phyloP scores from a whole-genome alignment of 53 echinoderm and acorn worm genomes.

The Temnopleurus reevesii region DNA sequence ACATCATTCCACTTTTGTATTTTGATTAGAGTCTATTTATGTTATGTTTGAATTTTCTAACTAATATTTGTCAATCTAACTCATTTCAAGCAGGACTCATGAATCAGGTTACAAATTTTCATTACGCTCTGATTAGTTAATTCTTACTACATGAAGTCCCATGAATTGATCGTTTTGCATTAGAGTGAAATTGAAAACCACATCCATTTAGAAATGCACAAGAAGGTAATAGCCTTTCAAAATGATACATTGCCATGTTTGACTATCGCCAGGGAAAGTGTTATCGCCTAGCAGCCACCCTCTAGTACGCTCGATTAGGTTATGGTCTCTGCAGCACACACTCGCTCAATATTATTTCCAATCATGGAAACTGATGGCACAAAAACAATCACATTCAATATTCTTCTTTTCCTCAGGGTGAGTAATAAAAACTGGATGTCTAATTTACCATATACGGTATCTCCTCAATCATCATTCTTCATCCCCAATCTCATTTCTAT shows the following conservation, averaged over 20 bases:
- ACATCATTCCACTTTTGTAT: too few species aligned
- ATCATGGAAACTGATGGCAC: constrained; percentile 3
- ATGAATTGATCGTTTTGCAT: background rate
- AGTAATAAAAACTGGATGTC: background rate
- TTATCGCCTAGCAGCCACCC: background rate
- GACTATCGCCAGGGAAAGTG: background rate
- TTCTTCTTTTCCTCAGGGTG: background rate
- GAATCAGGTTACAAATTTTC: too few species aligned
- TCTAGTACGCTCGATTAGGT: background rate
- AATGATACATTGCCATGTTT: background rate
- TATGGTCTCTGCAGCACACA: background rate
- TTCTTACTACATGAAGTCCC: background rate
- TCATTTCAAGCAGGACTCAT: too few species aligned
- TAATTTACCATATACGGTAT: background rate
- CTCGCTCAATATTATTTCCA: constrained; percentile 36
- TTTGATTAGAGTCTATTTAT: too few species aligned
- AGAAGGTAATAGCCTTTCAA: background rate
- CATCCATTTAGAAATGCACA: background rate
- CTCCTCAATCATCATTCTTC: background rate
- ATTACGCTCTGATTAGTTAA: too few species aligned
- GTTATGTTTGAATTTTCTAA: too few species aligned
- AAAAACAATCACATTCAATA: constrained; percentile 19
- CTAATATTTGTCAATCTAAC: too few species aligned
- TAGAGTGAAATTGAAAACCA: background rate
- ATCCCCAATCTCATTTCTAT: background rate